Evolutionary conservation across 2,888 invertebrate genomes (phyloP).

Genomic region (Drosophila merina): DNA sequence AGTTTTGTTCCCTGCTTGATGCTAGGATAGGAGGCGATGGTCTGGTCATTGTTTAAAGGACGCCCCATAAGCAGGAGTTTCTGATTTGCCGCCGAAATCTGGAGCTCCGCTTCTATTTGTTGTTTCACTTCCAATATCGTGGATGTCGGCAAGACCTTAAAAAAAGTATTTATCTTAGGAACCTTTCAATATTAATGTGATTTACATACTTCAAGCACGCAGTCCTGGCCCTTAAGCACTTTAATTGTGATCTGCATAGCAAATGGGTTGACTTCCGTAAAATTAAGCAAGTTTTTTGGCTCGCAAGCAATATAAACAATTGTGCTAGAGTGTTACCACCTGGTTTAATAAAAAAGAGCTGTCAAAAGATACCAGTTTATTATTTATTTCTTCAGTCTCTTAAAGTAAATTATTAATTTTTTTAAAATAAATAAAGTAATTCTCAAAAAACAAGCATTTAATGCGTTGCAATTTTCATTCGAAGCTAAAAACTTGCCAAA

Average conservation of each 20-base stretch:
- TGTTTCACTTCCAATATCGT: conserved; percentile 89
- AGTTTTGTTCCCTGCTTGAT: conserved; percentile 91
- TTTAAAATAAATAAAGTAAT: neutral
- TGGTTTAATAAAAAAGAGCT: neutral
- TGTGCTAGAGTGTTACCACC: conserved; percentile 44
- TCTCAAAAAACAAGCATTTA: too few relatives aligned
- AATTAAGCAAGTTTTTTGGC: conserved; percentile 10
- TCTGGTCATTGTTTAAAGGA: conserved; percentile 89
- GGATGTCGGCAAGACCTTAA: conserved; percentile 85
- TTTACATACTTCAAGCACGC: conserved; percentile 86
- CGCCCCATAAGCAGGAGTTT: conserved; percentile 89
- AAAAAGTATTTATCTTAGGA: neutral
- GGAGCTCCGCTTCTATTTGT: conserved; percentile 87
- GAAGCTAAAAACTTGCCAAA: neutral
- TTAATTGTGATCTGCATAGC: conserved; percentile 90
- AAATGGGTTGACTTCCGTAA: conserved; percentile 22
- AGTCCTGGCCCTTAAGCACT: conserved; percentile 89
- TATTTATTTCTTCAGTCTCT: neutral
- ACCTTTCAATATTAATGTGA: neutral
- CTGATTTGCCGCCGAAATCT: conserved; percentile 89
- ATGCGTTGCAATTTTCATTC: neutral
- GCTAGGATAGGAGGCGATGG: conserved; percentile 88
- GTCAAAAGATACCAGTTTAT: neutral
- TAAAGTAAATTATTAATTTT: too few relatives aligned
- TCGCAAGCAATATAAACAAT: conserved; percentile 35